A percentile compares a stretch with the other conserved stretches of the same genome.
These are phyloP conservation scores for Labroides dimidiatus DNA, from an alignment of 2,797 vertebrate species.

Conservation along the genomic window DNA sequence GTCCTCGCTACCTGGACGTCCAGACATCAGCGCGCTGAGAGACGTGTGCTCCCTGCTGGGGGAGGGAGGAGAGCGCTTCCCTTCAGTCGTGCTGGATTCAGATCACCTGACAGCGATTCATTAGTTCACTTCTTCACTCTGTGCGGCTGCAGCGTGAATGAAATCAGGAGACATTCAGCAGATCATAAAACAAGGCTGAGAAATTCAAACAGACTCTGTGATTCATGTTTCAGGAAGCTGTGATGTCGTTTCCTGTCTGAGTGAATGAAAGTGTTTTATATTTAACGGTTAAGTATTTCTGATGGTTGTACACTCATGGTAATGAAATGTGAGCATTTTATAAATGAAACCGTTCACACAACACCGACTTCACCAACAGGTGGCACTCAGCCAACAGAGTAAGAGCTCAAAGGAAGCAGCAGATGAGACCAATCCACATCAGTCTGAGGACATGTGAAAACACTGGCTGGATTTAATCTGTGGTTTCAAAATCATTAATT, in stretches of 20 bases:
- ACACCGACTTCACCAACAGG: constrained; percentile 59
- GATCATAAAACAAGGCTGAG: too few relatives aligned
- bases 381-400: constrained; percentile 54
- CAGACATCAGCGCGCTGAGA: constrained; percentile 67
- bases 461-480: neutral
- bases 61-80: constrained; percentile 82
- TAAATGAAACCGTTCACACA: neutral
- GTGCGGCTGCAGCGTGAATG: neutral
- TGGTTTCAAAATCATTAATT: neutral
- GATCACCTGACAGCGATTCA: constrained; percentile 18
- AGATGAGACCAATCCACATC: neutral
- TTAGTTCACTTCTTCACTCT: neutral
- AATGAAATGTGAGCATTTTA: too few relatives aligned
- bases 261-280: too few relatives aligned
- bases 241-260: neutral
- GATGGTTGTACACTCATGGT: too few relatives aligned
- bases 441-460: constrained; percentile 3
- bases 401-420: neutral
- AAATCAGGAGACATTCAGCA: neutral
- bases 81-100: constrained; percentile 79
- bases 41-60: constrained; percentile 81
- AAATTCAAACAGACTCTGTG: constrained; percentile 3
- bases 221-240: neutral
- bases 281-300: too few relatives aligned
- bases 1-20: constrained; percentile 36